Evolutionary conservation across 1,140 invertebrate species (phyloP).

Genomic region (Mycetomoellerius zeteki): DNA sequence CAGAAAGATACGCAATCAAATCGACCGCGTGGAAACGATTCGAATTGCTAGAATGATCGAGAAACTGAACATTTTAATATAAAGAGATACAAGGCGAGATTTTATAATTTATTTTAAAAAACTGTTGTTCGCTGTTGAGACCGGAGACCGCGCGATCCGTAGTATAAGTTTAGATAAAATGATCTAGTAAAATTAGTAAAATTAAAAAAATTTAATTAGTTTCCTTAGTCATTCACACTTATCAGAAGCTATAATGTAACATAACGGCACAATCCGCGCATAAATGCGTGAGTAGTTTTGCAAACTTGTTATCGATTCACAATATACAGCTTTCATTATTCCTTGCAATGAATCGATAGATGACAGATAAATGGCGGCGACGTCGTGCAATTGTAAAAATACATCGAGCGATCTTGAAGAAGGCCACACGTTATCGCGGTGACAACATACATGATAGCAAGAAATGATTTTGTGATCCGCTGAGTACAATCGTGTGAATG

Average conservation of each 20-base stretch:
- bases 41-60: not conserved
- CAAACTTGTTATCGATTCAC: conserved; percentile 3
- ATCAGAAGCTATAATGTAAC: not conserved
- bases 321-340: conserved; percentile 20
- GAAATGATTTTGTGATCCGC: conserved; percentile 22
- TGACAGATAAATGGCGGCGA: conserved; percentile 48
- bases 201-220: not conserved
- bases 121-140: not conserved
- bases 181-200: not conserved
- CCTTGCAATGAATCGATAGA: conserved; percentile 26
- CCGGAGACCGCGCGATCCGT: not conserved
- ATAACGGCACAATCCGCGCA: not conserved
- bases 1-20: conserved; percentile 22
- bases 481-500: not conserved
- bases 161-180: not conserved
- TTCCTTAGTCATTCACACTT: not conserved
- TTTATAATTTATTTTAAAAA: not conserved
- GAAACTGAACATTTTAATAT: not conserved
- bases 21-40: conserved; percentile 17
- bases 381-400: conserved; percentile 60
- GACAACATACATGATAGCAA: conserved; percentile 56
- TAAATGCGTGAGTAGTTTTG: conserved; percentile 12
- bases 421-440: conserved; percentile 49
- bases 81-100: not conserved
- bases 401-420: conserved; percentile 55